These are phyloP conservation scores for Apteryx mantelli DNA, from an alignment of 2,113 vertebrate species.

Conservation along the genomic window DNA sequence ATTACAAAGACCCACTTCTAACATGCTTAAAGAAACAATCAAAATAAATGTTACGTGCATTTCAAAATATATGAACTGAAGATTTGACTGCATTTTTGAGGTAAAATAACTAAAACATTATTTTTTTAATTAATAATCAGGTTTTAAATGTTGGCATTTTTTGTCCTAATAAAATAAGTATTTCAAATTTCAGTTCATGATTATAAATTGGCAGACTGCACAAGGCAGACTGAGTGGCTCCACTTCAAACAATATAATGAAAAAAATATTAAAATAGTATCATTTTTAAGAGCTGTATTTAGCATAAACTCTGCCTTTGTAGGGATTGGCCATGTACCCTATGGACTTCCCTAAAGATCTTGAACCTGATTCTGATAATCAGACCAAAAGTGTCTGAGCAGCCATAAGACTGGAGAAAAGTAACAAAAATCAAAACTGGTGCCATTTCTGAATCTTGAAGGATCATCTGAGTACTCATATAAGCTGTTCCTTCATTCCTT, in stretches of 20 bases:
- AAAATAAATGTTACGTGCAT: not conserved
- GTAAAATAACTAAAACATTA: conserved; percentile 9
- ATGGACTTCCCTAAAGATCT: not conserved
- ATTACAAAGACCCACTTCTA: not conserved
- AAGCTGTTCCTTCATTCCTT: conserved; percentile 1
- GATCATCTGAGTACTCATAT: not conserved
- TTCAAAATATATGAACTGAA: conserved; percentile 17
- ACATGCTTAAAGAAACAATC: not conserved
- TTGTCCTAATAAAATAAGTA: conserved; percentile 36
- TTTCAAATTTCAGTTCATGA: conserved; percentile 56
- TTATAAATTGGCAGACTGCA: conserved; percentile 51
- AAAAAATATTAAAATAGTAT: conserved; percentile 46
- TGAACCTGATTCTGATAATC: not conserved
- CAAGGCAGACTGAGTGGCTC: conserved; percentile 55
- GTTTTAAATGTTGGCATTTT: conserved; percentile 39
- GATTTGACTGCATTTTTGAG: not conserved
- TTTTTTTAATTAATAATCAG: conserved; percentile 12
- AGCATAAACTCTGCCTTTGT: conserved; percentile 11
- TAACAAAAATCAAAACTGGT: not conserved
- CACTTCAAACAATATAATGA: conserved; percentile 57
- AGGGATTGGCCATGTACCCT: not conserved
- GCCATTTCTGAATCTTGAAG: not conserved
- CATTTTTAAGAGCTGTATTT: conserved; percentile 4
- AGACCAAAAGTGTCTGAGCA: not conserved
- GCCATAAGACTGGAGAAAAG: not conserved